Base-by-base conservation (phyloP, 2,888 invertebrate genomes). In the Branchellion lobata region DNA sequence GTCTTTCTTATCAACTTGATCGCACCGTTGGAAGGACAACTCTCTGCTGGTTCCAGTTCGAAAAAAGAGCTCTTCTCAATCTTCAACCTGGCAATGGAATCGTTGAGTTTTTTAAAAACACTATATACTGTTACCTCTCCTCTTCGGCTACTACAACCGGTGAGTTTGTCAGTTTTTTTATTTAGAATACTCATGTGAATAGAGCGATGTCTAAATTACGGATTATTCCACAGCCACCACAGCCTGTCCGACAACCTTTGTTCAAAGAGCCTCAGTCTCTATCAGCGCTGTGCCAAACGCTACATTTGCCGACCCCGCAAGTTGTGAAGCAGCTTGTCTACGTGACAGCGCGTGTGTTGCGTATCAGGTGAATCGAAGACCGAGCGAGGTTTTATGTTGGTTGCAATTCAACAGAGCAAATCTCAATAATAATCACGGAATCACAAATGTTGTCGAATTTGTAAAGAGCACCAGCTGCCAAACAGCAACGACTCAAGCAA, bases 41-140 rank as follows among this genome's bases (percentile, higher is more conserved):
- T n/a, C 24, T 65, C 0, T 77, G 77, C 65, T 77, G 77, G 77
- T 31, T 61, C 53, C 77, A 77, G 40, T 51, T 29, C 3, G 34
- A 31, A 61, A 24, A 24, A 21, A 34, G 21, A 21, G 65, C 8
- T 14, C 33, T 77, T 21, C 3, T 1, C 18, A 77, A 77, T 34
- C 27, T 36, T n/a, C 21, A n/a, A 33, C 11, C 33, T 34, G 31
- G 65, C 2, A 31, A 61, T 1, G 65, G 65, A 21, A 57, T 77
- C 27, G 53, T 65, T n/a, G 77, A 77, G 24, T 77, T 57, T 65
- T n/a, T 77, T 36, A 77, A 77, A 65, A 77, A 77, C 33, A 77
- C 77, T 14, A 77, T 65, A 8, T 77, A 77, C 27, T 77, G 77
- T 34, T n/a, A 27, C 11, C 24, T 73, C 8, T 24, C 57, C 8